Evolutionary conservation across 2,797 vertebrate genomes (phyloP).

Genomic region (Pseudochaenichthys georgianus): DNA sequence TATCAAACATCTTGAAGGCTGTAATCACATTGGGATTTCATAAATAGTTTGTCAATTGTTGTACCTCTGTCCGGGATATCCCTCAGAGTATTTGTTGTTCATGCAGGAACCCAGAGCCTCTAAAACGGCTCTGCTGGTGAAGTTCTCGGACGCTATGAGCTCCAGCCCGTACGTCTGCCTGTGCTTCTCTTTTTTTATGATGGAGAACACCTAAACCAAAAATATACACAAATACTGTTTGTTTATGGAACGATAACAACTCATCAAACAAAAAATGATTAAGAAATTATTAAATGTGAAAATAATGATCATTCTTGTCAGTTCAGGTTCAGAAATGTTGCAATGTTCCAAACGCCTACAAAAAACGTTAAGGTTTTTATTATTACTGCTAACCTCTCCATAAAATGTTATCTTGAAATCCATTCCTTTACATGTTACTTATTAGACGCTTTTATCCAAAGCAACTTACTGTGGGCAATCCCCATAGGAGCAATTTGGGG

Average conservation of each 20-base stretch:
- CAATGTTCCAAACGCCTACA: too few species aligned
- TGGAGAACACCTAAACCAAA: conserved; percentile 86
- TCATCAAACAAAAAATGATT: not conserved
- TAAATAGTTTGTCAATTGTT: not conserved
- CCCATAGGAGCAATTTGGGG: too few species aligned
- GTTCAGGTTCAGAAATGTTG: too few species aligned
- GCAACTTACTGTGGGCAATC: too few species aligned
- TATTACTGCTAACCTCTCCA: too few species aligned
- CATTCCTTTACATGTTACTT: too few species aligned
- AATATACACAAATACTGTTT: not conserved
- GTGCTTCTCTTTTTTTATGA: conserved; percentile 95
- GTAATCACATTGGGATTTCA: accelerated
- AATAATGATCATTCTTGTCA: too few species aligned
- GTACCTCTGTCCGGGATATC: conserved; percentile 97
- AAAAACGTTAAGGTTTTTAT: too few species aligned
- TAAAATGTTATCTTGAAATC: not conserved
- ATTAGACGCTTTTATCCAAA: too few species aligned
- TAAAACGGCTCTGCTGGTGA: conserved; percentile 94
- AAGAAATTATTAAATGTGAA: not conserved
- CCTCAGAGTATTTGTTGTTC: conserved; percentile 99
- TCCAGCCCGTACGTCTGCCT: conserved; percentile 92
- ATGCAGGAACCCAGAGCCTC: conserved; percentile 96
- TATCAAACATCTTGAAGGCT: not conserved
- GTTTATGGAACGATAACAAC: not conserved
- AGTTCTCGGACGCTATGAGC: conserved; percentile 97